Conservation (phyloP, 1,140 invertebrate genomes). For the Agrypnia vestita region DNA sequence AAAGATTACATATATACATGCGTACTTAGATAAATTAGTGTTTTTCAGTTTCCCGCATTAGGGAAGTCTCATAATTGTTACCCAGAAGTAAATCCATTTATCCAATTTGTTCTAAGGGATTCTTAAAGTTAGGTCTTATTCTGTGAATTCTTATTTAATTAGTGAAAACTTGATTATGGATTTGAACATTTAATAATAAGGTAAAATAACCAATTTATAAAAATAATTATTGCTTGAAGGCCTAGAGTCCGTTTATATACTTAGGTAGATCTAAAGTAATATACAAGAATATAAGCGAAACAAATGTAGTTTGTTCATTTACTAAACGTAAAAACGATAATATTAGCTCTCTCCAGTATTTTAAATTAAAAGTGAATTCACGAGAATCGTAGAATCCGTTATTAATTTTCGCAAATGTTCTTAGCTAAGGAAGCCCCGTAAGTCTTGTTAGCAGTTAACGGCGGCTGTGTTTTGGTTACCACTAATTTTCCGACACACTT, state of each 20-base stretch:
- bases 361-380: background rate
- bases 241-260: background rate
- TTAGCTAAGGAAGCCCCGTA: slow-evolving; percentile 8
- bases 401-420: slow-evolving; percentile 21
- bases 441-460: slow-evolving; percentile 20
- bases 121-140: too few species aligned
- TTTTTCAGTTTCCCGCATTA: too few species aligned
- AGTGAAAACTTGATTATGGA: background rate
- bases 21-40: too few species aligned
- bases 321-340: background rate
- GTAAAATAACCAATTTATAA: too few species aligned
- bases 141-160: too few species aligned
- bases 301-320: background rate
- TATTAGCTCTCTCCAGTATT: background rate
- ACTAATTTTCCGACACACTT: slow-evolving; percentile 42
- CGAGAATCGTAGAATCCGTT: background rate
- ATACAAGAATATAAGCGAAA: background rate
- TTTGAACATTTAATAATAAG: too few species aligned
- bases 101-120: too few species aligned
- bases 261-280: too few species aligned
- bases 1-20: too few species aligned
- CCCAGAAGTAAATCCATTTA: too few species aligned
- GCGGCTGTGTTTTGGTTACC: slow-evolving; percentile 16
- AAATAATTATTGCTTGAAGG: too few species aligned
- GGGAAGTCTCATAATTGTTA: too few species aligned